A percentile compares a stretch with the other conserved stretches of the same genome.
These are phyloP conservation scores for Panonychus citri DNA, from an alignment of 1,140 invertebrate species.

Conservation along the genomic window DNA sequence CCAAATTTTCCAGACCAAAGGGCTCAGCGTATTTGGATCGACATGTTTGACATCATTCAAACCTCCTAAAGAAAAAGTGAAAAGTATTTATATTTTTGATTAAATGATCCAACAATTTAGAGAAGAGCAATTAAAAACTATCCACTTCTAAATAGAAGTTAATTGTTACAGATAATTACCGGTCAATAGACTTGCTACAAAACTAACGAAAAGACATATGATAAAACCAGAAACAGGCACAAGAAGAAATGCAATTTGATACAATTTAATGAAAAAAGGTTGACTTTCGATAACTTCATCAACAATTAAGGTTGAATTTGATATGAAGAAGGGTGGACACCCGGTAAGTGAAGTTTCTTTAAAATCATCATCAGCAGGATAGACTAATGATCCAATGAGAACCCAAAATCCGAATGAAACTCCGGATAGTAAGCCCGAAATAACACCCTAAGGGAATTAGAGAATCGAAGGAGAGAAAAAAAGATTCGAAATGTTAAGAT, in stretches of 20 bases:
- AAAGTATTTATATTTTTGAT: background rate
- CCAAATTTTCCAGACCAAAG: background rate
- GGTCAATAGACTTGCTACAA: background rate
- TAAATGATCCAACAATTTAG: background rate
- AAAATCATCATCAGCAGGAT: constrained; percentile 1
- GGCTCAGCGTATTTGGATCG: background rate
- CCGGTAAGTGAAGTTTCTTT: background rate
- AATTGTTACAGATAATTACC: background rate
- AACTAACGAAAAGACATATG: constrained; percentile 5
- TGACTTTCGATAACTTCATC: background rate
- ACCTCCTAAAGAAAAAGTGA: background rate
- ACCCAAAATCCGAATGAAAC: constrained; percentile 9
- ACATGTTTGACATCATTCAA: background rate
- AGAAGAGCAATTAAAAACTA: background rate
- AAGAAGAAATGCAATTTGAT: constrained; percentile 9
- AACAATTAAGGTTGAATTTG: background rate
- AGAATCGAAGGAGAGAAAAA: background rate
- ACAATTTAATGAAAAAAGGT: background rate
- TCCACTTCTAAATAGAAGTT: background rate
- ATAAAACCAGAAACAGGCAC: constrained; percentile 11
- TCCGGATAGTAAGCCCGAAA: constrained; percentile 6
- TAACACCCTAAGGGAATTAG: constrained; percentile 1
- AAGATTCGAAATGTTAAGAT: background rate
- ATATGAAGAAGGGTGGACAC: background rate
- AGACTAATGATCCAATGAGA: constrained; percentile 8